Conservation (phyloP, 2,888 invertebrate species). For the Lamellibrachia columna region DNA sequence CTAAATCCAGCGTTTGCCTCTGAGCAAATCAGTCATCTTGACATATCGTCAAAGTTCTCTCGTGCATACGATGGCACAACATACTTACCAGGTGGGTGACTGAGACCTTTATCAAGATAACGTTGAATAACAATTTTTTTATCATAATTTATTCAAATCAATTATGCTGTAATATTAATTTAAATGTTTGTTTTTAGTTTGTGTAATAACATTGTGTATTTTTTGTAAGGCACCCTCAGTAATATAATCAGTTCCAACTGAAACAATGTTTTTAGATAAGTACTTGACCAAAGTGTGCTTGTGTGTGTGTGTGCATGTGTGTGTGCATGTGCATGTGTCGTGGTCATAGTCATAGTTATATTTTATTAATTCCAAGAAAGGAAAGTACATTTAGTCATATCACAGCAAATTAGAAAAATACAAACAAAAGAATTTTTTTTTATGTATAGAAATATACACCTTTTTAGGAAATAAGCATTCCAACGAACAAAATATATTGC, state of each 20-base stretch:
- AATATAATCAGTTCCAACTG: neutral
- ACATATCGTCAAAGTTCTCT: constrained; percentile 83
- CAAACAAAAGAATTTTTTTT: no score
- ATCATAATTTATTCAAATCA: neutral
- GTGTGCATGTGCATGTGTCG: neutral
- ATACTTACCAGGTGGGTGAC: constrained; percentile 85
- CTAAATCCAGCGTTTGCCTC: constrained; percentile 93
- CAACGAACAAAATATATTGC: no score
- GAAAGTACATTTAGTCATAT: no score
- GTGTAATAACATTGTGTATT: neutral
- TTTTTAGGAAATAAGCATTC: no score
- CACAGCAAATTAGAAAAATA: no score
- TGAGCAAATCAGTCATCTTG: constrained; percentile 83
- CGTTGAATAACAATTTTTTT: neutral
- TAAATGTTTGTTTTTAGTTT: neutral
- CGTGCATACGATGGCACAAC: constrained; percentile 95
- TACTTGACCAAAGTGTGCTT: neutral
- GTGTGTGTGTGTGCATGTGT: neutral
- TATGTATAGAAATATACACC: no score
- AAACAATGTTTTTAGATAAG: neutral
- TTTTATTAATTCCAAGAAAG: no score
- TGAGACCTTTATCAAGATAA: neutral
- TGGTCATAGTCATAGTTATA: no score
- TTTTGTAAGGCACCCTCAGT: neutral
- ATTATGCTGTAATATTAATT: neutral